A percentile compares a stretch with the other conserved stretches of the same genome.
phyloP scores from a whole-genome alignment of 2,797 vertebrate genomes.

The Chlorospingus flavigularis region DNA sequence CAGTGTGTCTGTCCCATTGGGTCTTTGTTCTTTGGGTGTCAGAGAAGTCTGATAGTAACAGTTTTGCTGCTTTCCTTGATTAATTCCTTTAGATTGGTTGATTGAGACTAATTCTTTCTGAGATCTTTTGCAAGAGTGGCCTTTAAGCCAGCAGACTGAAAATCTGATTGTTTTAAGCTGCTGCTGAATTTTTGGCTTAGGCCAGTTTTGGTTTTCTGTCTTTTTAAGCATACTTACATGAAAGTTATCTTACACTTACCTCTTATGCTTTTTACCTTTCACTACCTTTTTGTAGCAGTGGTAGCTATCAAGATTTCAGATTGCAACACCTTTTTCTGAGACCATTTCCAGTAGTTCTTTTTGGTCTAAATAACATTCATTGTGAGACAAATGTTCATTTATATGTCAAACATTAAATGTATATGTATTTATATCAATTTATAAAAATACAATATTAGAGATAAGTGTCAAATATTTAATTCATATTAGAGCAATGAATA shows the following conservation, averaged over 20 bases:
- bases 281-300: background rate
- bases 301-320: background rate
- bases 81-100: background rate
- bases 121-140: background rate
- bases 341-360: background rate
- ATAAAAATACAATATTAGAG: background rate
- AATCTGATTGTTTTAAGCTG: background rate
- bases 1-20: background rate
- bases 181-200: background rate
- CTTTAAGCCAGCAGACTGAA: background rate
- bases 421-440: background rate
- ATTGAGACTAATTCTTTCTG: background rate
- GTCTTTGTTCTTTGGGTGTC: background rate
- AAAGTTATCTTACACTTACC: background rate
- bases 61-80: background rate
- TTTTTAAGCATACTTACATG: background rate
- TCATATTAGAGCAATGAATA: background rate
- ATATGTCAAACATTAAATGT: background rate
- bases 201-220: background rate
- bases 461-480: background rate
- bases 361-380: background rate
- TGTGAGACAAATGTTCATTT: background rate
- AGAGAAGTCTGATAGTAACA: background rate
- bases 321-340: background rate
- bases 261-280: background rate